phyloP scores from a whole-genome alignment of 2,888 invertebrate genomes.

The Nymphalis urticae region DNA sequence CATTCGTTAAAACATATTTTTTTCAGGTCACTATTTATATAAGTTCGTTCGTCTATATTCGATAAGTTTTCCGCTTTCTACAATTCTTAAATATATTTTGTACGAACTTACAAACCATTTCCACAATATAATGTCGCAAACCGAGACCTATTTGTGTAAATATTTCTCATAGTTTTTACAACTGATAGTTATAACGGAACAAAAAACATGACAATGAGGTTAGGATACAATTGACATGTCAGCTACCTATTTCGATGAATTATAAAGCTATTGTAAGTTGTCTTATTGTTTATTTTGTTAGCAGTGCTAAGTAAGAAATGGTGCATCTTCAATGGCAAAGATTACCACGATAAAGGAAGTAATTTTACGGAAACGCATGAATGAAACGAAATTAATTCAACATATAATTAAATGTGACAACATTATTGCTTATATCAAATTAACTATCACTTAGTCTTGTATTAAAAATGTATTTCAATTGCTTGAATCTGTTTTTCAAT shows the following conservation, averaged over 20 bases:
- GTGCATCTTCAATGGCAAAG: conserved; percentile 18
- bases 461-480: too few species aligned
- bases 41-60: not conserved
- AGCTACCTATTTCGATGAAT: conserved; percentile 26
- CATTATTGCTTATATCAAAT: too few species aligned
- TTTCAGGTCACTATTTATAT: not conserved
- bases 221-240: conserved; percentile 29
- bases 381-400: too few species aligned
- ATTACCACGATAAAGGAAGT: conserved; percentile 3
- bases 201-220: conserved; percentile 37
- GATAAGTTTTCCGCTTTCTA: conserved; percentile 9
- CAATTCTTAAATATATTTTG: conserved; percentile 42
- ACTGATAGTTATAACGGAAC: conserved; percentile 15
- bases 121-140: conserved; percentile 62
- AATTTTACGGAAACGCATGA: not conserved
- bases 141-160: conserved; percentile 31
- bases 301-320: conserved; percentile 3
- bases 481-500: too few species aligned
- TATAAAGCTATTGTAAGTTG: conserved; percentile 21
- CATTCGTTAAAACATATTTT: not conserved
- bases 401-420: too few species aligned
- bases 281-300: conserved; percentile 15
- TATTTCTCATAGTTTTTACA: conserved; percentile 37
- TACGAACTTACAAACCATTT: conserved; percentile 6
- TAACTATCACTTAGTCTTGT: too few species aligned